These are phyloP conservation scores for Cryptotermes secundus DNA, from an alignment of 1,140 invertebrate genomes.

Conservation along the genomic window DNA sequence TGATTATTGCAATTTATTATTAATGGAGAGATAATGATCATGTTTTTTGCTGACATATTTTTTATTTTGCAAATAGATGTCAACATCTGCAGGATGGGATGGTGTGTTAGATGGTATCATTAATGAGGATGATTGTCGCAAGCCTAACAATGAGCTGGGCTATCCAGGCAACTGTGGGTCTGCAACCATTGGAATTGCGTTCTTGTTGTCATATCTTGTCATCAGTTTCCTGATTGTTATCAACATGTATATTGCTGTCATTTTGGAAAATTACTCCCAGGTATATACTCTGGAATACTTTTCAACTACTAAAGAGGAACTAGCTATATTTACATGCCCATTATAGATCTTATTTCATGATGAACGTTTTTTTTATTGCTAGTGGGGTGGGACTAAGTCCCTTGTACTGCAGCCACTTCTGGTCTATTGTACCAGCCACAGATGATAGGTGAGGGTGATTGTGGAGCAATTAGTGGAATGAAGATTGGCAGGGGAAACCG, in stretches of 20 bases:
- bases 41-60: constrained; percentile 7
- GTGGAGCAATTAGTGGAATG: too few species aligned
- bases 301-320: too few species aligned
- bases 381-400: too few species aligned
- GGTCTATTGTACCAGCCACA: too few species aligned
- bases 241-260: constrained; percentile 99
- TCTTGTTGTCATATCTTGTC: constrained; percentile 92
- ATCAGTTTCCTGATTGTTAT: constrained; percentile 98
- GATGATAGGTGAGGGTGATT: too few species aligned
- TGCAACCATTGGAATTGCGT: constrained; percentile 90
- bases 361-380: too few species aligned
- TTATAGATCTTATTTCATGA: too few species aligned
- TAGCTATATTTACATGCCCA: too few species aligned
- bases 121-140: constrained; percentile 89
- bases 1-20: constrained; percentile 4
- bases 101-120: constrained; percentile 93
- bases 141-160: constrained; percentile 81
- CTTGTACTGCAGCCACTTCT: too few species aligned
- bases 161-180: constrained; percentile 89
- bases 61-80: constrained; percentile 71
- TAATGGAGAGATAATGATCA: not conserved
- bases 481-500: too few species aligned
- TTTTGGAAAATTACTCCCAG: constrained; percentile 94
- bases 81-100: constrained; percentile 97
- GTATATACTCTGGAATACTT: not conserved